phyloP scores from a whole-genome alignment of 2,797 vertebrate species.

The Onychomys arenicola region DNA sequence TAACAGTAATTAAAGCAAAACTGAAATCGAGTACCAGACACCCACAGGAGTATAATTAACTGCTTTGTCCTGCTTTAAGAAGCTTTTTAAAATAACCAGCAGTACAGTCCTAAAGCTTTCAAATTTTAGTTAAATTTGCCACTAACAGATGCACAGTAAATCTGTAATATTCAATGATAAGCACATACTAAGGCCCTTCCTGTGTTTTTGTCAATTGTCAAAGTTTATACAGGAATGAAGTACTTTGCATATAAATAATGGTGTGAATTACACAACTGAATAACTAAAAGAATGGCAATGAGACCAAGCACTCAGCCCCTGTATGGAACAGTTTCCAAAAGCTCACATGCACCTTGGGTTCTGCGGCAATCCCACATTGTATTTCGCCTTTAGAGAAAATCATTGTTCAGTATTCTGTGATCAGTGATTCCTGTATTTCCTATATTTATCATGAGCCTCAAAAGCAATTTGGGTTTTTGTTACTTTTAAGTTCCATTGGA shows the following conservation, averaged over 20 bases:
- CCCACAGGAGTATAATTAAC: constrained; percentile 57
- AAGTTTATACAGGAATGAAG: background rate
- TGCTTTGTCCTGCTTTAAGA: constrained; percentile 40
- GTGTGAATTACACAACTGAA: background rate
- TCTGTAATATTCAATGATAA: background rate
- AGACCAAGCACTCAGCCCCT: background rate
- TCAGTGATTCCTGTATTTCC: background rate
- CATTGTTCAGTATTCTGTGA: background rate
- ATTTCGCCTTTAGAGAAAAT: background rate
- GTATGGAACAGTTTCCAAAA: background rate
- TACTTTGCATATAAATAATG: background rate
- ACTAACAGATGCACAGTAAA: constrained; percentile 1
- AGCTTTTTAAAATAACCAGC: constrained; percentile 38
- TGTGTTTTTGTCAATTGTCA: background rate
- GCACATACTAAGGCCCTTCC: background rate
- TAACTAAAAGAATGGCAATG: background rate
- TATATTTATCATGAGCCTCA: background rate
- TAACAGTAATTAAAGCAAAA: constrained; percentile 69
- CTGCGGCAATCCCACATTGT: accelerated
- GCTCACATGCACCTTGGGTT: background rate
- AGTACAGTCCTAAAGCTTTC: constrained; percentile 5
- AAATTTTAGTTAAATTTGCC: constrained; percentile 24
- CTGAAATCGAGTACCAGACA: constrained; percentile 58
- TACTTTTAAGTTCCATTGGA: background rate
- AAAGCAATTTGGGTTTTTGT: background rate